phyloP scores from a whole-genome alignment of 2,113 vertebrate genomes.

The Chloebia gouldiae region DNA sequence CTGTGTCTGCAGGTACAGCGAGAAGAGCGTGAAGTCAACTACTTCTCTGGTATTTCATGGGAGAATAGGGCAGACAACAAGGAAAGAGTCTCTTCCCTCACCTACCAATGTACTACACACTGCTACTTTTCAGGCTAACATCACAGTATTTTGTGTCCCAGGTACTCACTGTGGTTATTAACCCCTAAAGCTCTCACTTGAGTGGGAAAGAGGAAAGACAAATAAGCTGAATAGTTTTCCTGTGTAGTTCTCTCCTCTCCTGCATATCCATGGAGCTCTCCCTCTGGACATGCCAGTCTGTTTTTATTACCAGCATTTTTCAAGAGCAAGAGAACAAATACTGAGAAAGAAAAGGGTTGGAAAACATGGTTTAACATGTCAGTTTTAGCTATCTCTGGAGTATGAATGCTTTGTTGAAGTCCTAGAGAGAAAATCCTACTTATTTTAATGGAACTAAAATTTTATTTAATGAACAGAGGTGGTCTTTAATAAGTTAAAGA shows the following conservation, averaged over 20 bases:
- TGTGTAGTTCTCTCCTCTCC: not conserved
- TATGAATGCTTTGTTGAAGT: not conserved
- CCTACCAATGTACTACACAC: not conserved
- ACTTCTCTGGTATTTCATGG: not conserved
- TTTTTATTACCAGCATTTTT: not conserved
- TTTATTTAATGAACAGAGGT: not conserved
- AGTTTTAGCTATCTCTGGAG: not conserved
- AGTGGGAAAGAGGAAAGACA: not conserved
- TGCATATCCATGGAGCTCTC: not conserved
- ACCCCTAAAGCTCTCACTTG: not conserved
- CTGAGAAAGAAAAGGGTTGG: not conserved
- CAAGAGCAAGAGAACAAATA: not conserved
- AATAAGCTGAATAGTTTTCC: not conserved
- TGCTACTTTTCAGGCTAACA: not conserved
- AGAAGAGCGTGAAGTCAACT: not conserved
- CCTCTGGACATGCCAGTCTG: not conserved
- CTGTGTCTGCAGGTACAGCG: not conserved
- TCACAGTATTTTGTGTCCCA: not conserved
- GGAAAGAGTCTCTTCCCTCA: not conserved
- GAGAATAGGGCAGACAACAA: not conserved
- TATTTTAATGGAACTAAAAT: not conserved
- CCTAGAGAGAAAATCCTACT: not conserved
- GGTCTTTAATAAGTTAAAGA: not conserved
- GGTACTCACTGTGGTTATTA: not conserved
- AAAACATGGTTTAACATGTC: not conserved